Conservation (phyloP, 2,797 vertebrate species). For the Semotilus atromaculatus region DNA sequence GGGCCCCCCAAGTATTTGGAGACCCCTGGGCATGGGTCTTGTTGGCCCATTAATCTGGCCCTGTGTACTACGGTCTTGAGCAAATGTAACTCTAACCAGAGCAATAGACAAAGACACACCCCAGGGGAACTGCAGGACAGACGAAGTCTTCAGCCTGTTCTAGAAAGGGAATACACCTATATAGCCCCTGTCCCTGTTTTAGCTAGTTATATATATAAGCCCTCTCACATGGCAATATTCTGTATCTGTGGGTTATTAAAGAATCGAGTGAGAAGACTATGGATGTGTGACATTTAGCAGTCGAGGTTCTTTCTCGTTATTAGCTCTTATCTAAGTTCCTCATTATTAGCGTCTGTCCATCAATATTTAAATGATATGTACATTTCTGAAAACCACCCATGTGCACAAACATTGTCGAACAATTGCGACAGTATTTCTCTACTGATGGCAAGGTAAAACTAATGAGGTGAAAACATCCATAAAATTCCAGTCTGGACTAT, state of each 20-base stretch:
- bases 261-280: constrained; percentile 66
- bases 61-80: constrained; percentile 2
- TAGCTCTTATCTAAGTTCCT: constrained; percentile 23
- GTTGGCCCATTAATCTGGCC: constrained; percentile 22
- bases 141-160: constrained; percentile 68
- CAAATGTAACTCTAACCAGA: constrained; percentile 33
- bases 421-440: constrained; percentile 36
- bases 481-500: constrained; percentile 5
- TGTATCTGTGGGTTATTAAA: constrained; percentile 77
- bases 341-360: constrained; percentile 19
- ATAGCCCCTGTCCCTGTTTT: constrained; percentile 16
- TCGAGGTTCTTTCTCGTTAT: constrained; percentile 39
- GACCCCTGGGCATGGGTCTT: not conserved
- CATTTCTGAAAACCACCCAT: constrained; percentile 19
- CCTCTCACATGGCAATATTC: constrained; percentile 71
- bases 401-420: constrained; percentile 42
- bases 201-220: constrained; percentile 79
- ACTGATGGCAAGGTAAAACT: constrained; percentile 28
- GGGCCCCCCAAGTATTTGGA: not conserved
- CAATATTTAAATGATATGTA: constrained; percentile 14
- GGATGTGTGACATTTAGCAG: constrained; percentile 74
- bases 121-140: constrained; percentile 51
- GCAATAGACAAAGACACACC: constrained; percentile 8
- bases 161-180: constrained; percentile 24
- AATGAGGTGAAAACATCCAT: constrained; percentile 31